These are phyloP conservation scores for Dendrolimus kikuchii DNA, from an alignment of 1,140 invertebrate species.

Conservation along the genomic window DNA sequence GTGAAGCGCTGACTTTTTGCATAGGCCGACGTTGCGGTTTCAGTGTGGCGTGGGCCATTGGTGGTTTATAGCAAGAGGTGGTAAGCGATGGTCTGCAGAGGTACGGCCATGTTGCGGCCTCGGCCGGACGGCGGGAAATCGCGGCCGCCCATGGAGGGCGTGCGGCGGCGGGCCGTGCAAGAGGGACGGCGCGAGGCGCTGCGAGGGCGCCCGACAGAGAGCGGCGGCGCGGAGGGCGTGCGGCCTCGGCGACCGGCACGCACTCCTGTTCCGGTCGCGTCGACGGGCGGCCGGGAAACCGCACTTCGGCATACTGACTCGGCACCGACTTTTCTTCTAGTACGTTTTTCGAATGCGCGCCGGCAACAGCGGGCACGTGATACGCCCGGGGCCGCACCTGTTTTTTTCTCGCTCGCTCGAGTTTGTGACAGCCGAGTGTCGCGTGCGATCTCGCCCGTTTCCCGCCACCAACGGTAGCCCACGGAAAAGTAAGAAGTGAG, in stretches of 20 bases:
- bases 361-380: constrained; percentile 53
- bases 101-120: constrained; percentile 64
- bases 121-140: constrained; percentile 53
- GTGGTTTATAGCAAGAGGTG: constrained; percentile 8
- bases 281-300: constrained; percentile 65
- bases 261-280: constrained; percentile 67
- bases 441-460: constrained; percentile 43
- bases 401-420: constrained; percentile 53
- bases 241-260: constrained; percentile 41
- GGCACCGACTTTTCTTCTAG: constrained; percentile 52
- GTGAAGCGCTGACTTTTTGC: too few species aligned
- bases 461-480: constrained; percentile 42
- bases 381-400: constrained; percentile 40
- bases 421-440: constrained; percentile 47
- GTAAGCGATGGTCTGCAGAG: constrained; percentile 35
- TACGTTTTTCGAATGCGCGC: constrained; percentile 55
- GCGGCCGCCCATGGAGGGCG: constrained; percentile 68
- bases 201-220: constrained; percentile 31
- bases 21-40: too few species aligned
- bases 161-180: constrained; percentile 40
- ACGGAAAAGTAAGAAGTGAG: constrained; percentile 26
- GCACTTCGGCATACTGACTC: constrained; percentile 51
- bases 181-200: constrained; percentile 30
- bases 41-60: not conserved
- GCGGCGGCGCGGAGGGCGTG: constrained; percentile 58